Evolutionary conservation across 1,140 invertebrate genomes (phyloP).

Genomic region (Elymnias hypermnestra): DNA sequence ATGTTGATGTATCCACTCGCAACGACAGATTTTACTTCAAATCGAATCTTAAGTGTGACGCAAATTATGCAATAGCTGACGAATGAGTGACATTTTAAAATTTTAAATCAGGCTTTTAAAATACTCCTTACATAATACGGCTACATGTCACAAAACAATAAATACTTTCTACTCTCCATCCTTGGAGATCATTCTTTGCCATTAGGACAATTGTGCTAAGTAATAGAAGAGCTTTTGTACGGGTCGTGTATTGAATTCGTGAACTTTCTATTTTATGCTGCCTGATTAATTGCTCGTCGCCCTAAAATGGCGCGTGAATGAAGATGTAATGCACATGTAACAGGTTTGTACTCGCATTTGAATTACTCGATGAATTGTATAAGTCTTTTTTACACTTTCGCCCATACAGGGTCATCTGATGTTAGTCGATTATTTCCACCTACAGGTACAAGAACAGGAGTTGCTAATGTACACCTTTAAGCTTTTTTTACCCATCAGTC

Average conservation of each 20-base stretch:
- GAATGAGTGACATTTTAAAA: slow-evolving; percentile 5
- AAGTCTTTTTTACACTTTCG: too few relatives aligned
- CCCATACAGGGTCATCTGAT: too few relatives aligned
- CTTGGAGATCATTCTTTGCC: slow-evolving; percentile 6
- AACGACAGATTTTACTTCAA: neutral
- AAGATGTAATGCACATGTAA: slow-evolving; percentile 9
- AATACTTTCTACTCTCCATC: slow-evolving; percentile 14
- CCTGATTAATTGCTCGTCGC: slow-evolving; percentile 33
- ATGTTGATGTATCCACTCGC: too few relatives aligned
- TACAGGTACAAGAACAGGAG: too few relatives aligned
- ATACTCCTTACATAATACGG: slow-evolving; percentile 8
- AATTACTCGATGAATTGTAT: neutral
- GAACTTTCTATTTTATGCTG: slow-evolving; percentile 34
- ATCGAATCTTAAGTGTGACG: neutral
- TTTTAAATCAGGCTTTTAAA: slow-evolving; percentile 2
- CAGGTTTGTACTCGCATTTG: neutral
- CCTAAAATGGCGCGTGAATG: slow-evolving; percentile 32
- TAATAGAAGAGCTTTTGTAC: slow-evolving; percentile 20
- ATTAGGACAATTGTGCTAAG: slow-evolving; percentile 11
- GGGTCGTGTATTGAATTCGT: slow-evolving; percentile 17
- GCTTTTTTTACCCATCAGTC: too few relatives aligned
- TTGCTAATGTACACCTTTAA: too few relatives aligned
- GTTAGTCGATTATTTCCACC: too few relatives aligned
- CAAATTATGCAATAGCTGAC: neutral
- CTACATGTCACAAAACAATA: slow-evolving; percentile 18